Percentiles rank a stretch among this genome's conserved stretches.
phyloP scores from a whole-genome alignment of 2,888 invertebrate species.

The Corythucha ciliata region DNA sequence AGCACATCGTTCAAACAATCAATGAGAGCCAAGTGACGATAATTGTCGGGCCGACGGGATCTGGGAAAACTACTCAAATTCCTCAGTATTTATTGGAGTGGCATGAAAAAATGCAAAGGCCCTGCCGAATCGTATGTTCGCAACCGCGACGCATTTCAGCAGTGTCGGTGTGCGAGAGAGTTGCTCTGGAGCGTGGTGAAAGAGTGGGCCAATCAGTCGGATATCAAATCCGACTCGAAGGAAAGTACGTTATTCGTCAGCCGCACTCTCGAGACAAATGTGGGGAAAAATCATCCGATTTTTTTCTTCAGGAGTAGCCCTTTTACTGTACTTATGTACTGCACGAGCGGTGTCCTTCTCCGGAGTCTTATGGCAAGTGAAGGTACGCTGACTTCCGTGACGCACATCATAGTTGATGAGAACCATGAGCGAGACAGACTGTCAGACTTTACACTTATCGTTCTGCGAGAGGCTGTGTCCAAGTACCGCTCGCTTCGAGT shows the following conservation, averaged over 20 bases:
- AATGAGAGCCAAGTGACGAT: constrained; percentile 53
- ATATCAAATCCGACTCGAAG: constrained; percentile 62
- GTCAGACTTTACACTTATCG: constrained; percentile 84
- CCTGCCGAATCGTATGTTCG: constrained; percentile 82
- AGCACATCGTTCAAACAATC: constrained; percentile 57
- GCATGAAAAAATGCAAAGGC: constrained; percentile 48
- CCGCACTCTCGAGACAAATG: not conserved
- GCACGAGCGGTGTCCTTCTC: constrained; percentile 83
- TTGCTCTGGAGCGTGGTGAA: constrained; percentile 54
- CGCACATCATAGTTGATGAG: constrained; percentile 87
- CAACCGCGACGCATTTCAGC: constrained; percentile 89
- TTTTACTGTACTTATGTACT: constrained; percentile 74
- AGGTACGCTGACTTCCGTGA: constrained; percentile 56
- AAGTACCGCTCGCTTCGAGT: constrained; percentile 64
- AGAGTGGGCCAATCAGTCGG: constrained; percentile 50
- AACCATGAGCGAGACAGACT: constrained; percentile 90
- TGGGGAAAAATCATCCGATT: not conserved
- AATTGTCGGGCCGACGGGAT: constrained; percentile 78
- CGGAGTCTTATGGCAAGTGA: constrained; percentile 78
- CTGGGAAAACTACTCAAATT: constrained; percentile 91
- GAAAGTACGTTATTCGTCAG: constrained; percentile 44
- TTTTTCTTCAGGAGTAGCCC: constrained; percentile 53
- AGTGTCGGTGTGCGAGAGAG: constrained; percentile 79
- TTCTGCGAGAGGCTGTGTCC: constrained; percentile 63
- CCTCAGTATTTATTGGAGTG: constrained; percentile 87